Percentiles rank a stretch among this genome's conserved stretches.
Evolutionary conservation across 2,797 vertebrate genomes (phyloP).

Genomic region (Melanogrammus aeglefinus): DNA sequence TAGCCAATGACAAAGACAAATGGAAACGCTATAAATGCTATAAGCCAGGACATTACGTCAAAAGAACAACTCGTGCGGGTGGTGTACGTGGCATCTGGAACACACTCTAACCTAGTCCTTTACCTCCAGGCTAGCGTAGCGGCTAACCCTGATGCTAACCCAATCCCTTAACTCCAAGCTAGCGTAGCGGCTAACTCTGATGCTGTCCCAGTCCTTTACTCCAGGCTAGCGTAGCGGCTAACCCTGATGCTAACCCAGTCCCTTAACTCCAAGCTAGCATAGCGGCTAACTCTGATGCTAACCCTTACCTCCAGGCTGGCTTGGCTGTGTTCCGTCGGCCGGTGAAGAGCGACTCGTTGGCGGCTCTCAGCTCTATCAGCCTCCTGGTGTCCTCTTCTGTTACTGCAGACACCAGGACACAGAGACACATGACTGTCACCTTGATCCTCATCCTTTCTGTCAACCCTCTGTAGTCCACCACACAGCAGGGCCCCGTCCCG

Average conservation of each 20-base stretch:
- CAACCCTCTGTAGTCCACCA: neutral
- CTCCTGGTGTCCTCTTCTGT: slow-evolving; percentile 67
- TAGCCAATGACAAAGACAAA: no score
- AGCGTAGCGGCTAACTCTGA: no score
- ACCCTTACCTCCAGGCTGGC: slow-evolving; percentile 47
- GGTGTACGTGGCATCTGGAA: no score
- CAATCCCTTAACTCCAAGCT: slow-evolving; percentile 26
- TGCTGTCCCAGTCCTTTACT: slow-evolving; percentile 30
- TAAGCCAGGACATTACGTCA: no score
- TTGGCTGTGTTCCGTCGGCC: slow-evolving; percentile 72
- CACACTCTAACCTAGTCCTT: no score
- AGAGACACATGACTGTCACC: neutral
- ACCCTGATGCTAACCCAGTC: no score
- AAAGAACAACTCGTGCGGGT: no score
- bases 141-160: neutral
- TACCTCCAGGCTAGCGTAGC: slow-evolving; percentile 59
- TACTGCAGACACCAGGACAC: slow-evolving; percentile 41
- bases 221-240: slow-evolving; percentile 30
- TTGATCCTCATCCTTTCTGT: neutral
- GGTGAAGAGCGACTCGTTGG: slow-evolving; percentile 71
- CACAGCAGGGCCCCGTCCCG: no score
- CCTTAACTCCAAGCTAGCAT: neutral
- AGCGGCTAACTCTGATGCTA: neutral
- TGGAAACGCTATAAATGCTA: no score
- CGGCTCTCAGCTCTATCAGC: slow-evolving; percentile 67